phyloP scores from a whole-genome alignment of 2,797 vertebrate species.

The Pipistrellus kuhlii region DNA sequence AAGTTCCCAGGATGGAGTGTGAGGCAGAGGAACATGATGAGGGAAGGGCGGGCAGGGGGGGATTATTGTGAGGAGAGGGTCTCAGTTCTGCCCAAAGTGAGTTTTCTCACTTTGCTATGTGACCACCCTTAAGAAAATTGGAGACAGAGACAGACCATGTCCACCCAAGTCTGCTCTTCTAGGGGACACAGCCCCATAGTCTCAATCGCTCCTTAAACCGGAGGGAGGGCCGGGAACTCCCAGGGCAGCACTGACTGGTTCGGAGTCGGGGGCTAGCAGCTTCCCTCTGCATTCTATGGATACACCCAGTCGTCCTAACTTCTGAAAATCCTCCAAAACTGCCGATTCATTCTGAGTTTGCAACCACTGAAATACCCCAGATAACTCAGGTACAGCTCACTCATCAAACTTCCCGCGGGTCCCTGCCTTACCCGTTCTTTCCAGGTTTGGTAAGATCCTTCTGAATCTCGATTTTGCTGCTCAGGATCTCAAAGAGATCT shows the following conservation, averaged over 20 bases:
- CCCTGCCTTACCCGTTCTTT: constrained; percentile 8
- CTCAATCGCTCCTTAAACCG: not conserved
- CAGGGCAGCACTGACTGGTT: not conserved
- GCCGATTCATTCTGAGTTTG: constrained; percentile 55
- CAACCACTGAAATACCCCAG: not conserved
- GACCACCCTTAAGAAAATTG: not conserved
- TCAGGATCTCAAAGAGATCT: constrained; percentile 30
- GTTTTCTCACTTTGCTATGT: not conserved
- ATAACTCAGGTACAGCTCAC: not conserved
- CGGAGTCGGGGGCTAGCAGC: not conserved
- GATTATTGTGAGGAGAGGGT: not conserved
- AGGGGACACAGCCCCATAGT: not conserved
- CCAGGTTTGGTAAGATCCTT: not conserved
- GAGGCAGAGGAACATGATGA: not conserved
- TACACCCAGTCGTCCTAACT: not conserved
- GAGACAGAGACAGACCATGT: not conserved
- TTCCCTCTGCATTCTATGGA: not conserved
- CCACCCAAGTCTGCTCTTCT: not conserved
- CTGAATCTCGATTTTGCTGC: not conserved
- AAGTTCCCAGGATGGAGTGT: not conserved
- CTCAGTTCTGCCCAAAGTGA: not conserved
- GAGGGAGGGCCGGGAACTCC: not conserved
- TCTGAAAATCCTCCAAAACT: constrained; percentile 33
- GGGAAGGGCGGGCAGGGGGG: not conserved
- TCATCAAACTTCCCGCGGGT: not conserved